These are phyloP conservation scores for Sitta europaea DNA, from an alignment of 2,113 vertebrate genomes.

Conservation along the genomic window DNA sequence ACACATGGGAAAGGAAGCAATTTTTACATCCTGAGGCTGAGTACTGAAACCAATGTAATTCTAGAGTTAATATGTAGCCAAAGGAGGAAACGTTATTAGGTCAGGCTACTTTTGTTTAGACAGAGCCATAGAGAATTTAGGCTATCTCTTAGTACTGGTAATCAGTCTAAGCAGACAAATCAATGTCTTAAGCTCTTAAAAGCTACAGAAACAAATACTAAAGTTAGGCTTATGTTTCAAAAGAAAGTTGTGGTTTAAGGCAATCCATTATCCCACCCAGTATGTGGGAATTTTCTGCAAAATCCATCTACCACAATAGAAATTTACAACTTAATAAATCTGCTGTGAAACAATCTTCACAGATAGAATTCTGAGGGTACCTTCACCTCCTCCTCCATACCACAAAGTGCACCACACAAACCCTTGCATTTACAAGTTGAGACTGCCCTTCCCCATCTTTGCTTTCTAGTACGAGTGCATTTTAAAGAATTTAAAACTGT, in stretches of 20 bases:
- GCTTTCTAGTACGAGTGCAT: not conserved
- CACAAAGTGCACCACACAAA: not conserved
- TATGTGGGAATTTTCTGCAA: not conserved
- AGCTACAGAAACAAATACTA: not conserved
- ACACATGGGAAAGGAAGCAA: not conserved
- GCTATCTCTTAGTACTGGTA: not conserved
- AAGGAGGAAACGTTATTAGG: not conserved
- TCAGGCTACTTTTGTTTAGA: not conserved
- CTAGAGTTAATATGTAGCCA: not conserved
- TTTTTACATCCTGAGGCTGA: not conserved
- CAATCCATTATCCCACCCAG: not conserved
- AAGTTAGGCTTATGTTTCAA: not conserved
- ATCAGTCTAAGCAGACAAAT: slow-evolving; percentile 17
- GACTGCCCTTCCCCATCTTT: not conserved
- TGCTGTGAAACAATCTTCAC: not conserved
- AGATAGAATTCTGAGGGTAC: not conserved
- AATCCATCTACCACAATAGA: not conserved
- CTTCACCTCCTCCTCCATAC: not conserved
- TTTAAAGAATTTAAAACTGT: too few species aligned
- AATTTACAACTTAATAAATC: not conserved
- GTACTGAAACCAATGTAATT: not conserved
- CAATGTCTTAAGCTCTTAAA: not conserved
- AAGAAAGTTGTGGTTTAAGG: not conserved
- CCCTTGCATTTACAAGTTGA: not conserved
- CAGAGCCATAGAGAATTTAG: not conserved